These are phyloP conservation scores for Typhlichthys eigenmanni DNA, from an alignment of 2,797 vertebrate genomes.

Conservation along the genomic window DNA sequence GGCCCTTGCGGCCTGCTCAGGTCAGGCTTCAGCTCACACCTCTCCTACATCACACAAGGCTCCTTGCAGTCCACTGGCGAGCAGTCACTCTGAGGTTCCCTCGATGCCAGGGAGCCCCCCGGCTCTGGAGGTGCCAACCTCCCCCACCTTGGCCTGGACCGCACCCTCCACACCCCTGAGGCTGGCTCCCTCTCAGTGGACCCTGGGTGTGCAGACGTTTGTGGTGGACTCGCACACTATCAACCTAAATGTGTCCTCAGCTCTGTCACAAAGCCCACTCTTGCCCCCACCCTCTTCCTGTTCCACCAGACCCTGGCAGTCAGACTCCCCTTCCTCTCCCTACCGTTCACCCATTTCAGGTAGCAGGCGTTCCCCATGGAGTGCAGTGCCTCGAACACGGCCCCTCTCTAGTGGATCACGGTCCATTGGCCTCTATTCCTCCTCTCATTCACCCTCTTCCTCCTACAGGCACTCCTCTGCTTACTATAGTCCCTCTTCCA, in stretches of 20 bases:
- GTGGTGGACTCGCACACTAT: conserved; percentile 71
- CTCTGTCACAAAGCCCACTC: conserved; percentile 37
- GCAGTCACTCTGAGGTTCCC: conserved; percentile 22
- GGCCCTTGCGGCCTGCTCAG: conserved; percentile 30
- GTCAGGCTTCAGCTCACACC: conserved; percentile 37
- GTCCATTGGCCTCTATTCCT: conserved; percentile 51
- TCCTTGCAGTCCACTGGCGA: conserved; percentile 27
- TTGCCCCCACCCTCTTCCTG: conserved; percentile 36
- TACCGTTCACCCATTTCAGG: conserved; percentile 65
- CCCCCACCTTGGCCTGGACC: conserved; percentile 46
- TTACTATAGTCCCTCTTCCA: conserved; percentile 38
- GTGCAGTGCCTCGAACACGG: conserved; percentile 62
- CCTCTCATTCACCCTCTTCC: conserved; percentile 36
- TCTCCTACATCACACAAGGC: conserved; percentile 42
- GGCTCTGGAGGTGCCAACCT: conserved; percentile 63
- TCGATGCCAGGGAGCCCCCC: conserved; percentile 59
- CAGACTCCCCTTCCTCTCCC: conserved; percentile 68
- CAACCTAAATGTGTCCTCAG: conserved; percentile 48
- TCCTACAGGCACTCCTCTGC: conserved; percentile 47
- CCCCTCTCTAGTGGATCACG: conserved; percentile 59
- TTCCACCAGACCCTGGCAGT: conserved; percentile 30
- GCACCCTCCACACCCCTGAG: conserved; percentile 55
- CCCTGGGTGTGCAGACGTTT: conserved; percentile 69
- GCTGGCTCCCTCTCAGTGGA: conserved; percentile 68
- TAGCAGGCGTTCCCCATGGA: conserved; percentile 55